Evolutionary conservation across 2,113 vertebrate genomes (phyloP).

Genomic region (Australoheros scitulus): DNA sequence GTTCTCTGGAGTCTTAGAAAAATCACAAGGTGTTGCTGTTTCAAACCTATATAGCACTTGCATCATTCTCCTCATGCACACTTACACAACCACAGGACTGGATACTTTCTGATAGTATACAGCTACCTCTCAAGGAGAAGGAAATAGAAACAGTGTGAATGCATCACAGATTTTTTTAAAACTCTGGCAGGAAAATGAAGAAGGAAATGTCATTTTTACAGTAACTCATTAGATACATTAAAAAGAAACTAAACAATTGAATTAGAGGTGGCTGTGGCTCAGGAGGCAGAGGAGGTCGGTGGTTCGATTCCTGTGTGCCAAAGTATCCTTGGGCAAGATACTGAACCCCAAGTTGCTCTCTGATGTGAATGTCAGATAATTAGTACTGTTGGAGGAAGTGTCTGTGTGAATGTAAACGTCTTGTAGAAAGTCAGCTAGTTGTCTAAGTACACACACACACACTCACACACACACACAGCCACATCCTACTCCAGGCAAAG

Average conservation of each 20-base stretch:
- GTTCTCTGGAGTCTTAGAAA: neutral
- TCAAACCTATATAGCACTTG: neutral
- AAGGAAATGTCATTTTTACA: accelerated
- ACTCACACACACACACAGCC: neutral
- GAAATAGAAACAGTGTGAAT: neutral
- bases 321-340: too few relatives aligned
- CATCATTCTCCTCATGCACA: neutral
- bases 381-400: too few relatives aligned
- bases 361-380: too few relatives aligned
- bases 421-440: too few relatives aligned
- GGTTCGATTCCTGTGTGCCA: too few relatives aligned
- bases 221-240: neutral
- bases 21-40: neutral
- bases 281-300: too few relatives aligned
- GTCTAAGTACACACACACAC: neutral
- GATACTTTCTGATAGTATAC: neutral
- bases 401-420: too few relatives aligned
- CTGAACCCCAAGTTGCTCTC: too few relatives aligned
- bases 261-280: too few relatives aligned
- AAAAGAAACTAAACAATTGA: neutral
- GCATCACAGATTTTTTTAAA: neutral
- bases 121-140: neutral
- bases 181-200: neutral
- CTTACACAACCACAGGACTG: neutral
- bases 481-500: conserved; percentile 41